phyloP scores from a whole-genome alignment of 1,140 invertebrate species.

The Orchesella cincta region DNA sequence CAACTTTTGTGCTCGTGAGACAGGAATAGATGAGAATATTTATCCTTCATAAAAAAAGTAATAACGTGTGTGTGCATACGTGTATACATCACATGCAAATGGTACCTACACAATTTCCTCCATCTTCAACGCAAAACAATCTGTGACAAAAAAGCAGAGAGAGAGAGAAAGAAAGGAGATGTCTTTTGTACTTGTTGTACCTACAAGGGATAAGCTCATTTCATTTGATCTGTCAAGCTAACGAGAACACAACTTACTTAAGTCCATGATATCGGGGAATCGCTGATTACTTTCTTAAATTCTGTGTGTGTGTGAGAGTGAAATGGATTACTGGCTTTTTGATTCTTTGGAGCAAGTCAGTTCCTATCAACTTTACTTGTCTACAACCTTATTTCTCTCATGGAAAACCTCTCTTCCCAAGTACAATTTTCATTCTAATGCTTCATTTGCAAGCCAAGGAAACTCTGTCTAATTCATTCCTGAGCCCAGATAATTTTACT shows the following conservation, averaged over 20 bases:
- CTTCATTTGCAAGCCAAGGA: neutral
- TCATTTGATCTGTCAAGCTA: constrained; percentile 12
- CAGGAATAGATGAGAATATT: too few relatives aligned
- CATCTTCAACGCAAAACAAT: neutral
- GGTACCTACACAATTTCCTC: neutral
- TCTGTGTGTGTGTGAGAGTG: neutral
- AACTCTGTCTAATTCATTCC: neutral
- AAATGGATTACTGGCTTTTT: neutral
- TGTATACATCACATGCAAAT: neutral
- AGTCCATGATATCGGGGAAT: neutral
- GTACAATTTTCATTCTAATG: neutral
- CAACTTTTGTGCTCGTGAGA: neutral
- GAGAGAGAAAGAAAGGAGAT: neutral
- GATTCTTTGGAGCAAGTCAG: neutral
- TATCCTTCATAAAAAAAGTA: too few relatives aligned
- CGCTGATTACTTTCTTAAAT: neutral
- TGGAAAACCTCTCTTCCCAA: neutral
- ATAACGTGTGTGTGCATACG: neutral
- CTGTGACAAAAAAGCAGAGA: neutral
- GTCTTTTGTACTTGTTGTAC: neutral
- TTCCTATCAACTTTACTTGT: neutral
- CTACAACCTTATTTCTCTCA: neutral
- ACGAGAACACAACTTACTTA: neutral
- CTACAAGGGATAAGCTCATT: neutral
- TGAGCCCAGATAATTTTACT: neutral